Conservation (phyloP, 2,113 vertebrate species). For the Crotalus helleri region DNA sequence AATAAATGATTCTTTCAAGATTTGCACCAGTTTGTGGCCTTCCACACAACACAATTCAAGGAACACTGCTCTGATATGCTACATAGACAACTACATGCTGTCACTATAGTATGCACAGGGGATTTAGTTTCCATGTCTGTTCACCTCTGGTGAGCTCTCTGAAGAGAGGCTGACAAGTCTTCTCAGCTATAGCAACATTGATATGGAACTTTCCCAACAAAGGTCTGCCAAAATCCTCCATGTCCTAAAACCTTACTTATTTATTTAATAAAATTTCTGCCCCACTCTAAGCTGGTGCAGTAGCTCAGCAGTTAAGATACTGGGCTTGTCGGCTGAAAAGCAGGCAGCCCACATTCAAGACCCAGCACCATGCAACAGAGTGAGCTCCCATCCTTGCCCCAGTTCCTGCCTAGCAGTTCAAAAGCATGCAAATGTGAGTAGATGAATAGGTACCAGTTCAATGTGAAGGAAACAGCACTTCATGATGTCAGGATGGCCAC, state of each 20-base stretch:
- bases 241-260: background rate
- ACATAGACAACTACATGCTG: background rate
- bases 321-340: background rate
- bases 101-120: background rate
- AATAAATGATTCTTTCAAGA: background rate
- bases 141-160: background rate
- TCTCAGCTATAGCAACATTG: background rate
- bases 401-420: background rate
- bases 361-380: background rate
- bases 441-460: background rate
- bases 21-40: background rate
- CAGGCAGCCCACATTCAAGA: background rate
- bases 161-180: background rate
- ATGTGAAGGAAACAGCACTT: background rate
- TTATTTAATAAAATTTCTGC: background rate
- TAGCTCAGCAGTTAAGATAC: background rate
- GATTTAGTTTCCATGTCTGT: background rate
- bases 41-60: background rate
- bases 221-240: background rate
- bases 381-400: background rate
- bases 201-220: background rate
- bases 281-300: background rate
- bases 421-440: background rate
- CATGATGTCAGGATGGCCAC: background rate
- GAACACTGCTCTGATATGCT: background rate